A percentile compares a stretch with the other conserved stretches of the same genome.
Conservation (phyloP, 2,797 vertebrate species). For the Peromyscus eremicus region DNA sequence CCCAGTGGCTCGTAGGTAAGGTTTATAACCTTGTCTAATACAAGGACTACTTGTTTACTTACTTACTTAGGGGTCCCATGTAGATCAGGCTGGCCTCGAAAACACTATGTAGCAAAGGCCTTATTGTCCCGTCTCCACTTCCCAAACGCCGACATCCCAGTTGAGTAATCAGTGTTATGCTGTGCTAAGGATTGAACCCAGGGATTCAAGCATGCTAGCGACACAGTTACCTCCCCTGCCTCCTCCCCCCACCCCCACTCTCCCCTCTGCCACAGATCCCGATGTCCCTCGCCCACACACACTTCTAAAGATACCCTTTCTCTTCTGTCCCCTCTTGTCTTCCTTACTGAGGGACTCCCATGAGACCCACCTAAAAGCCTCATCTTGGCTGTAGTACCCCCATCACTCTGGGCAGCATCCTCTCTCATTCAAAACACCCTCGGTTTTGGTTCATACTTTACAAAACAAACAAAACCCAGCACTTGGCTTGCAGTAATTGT, state of each 20-base stretch:
- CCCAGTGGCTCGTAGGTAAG: not conserved
- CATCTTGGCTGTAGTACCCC: not conserved
- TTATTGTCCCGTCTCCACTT: not conserved
- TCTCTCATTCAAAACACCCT: not conserved
- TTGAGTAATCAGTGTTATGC: not conserved
- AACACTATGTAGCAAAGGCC: not conserved
- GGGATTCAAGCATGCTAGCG: not conserved
- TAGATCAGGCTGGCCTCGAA: not conserved
- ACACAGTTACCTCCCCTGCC: not conserved
- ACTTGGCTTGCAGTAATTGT: conserved; percentile 1
- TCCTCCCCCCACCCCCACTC: not conserved
- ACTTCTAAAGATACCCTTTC: not conserved
- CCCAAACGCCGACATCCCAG: not conserved
- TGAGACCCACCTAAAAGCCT: not conserved
- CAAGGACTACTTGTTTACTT: not conserved
- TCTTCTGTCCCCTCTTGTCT: not conserved
- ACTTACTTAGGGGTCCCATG: not conserved
- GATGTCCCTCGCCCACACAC: not conserved
- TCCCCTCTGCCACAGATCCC: not conserved
- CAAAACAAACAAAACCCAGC: conserved; percentile 32
- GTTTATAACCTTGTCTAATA: not conserved
- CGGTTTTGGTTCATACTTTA: conserved; percentile 1
- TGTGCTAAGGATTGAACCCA: not conserved
- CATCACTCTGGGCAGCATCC: not conserved
- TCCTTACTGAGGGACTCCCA: not conserved